These are phyloP conservation scores for Haemorhous mexicanus DNA, from an alignment of 2,113 vertebrate species.

Conservation along the genomic window DNA sequence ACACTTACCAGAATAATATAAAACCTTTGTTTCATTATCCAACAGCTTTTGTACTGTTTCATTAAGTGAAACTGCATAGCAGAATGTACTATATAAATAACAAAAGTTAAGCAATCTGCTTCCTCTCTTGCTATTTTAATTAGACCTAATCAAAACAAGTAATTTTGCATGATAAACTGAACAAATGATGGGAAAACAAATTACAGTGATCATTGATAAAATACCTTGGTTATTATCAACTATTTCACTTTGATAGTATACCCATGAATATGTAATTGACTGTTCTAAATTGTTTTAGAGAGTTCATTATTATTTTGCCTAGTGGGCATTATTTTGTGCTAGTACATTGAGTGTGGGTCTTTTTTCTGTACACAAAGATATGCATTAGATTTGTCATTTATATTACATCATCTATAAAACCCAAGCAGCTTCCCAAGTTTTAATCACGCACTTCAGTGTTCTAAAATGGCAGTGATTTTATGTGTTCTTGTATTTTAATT, in stretches of 20 bases:
- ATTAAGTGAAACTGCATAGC: neutral
- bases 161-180: conserved; percentile 1
- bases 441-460: neutral
- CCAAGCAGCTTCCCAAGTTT: neutral
- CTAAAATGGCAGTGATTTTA: neutral
- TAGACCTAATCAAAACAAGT: conserved; percentile 22
- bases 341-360: neutral
- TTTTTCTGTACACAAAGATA: neutral
- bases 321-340: neutral
- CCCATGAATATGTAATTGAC: neutral
- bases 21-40: neutral
- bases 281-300: neutral
- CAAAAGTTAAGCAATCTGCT: neutral
- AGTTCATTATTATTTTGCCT: neutral
- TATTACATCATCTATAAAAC: neutral
- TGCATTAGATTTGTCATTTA: neutral
- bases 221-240: neutral
- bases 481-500: conserved; percentile 1
- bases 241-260: neutral
- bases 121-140: conserved; percentile 20
- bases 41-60: neutral
- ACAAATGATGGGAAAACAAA: conserved; percentile 27
- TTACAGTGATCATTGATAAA: conserved; percentile 20
- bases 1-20: neutral
- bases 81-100: neutral